Base-by-base conservation (phyloP, 1,140 invertebrate genomes). In the Drosophila teissieri region DNA sequence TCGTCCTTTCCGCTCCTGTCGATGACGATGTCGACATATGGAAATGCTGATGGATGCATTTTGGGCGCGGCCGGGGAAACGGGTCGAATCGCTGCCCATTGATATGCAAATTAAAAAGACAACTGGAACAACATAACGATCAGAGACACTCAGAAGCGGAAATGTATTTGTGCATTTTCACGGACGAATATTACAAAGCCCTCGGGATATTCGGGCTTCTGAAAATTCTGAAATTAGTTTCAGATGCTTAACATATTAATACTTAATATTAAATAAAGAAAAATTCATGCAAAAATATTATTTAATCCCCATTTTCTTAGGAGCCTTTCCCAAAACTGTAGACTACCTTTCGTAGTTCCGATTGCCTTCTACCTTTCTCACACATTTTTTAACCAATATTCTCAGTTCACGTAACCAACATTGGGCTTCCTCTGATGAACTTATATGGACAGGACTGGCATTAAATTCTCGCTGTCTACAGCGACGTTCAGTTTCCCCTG, bases 51-150 rank as follows among this genome's bases (percentile, higher is more conserved):
- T 83, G 83, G 48, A 83, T 83, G 84, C 67, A 46, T 34, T 40
- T 44, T 42, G 62, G 54, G 39, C 39, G 49, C 14, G 58, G 63
- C 67, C 75, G 57, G 77, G 57, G 58, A 40, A 58, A 36, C 46
- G 37, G 67, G 61, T 72, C 42, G 78, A 82, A 86, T 86, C 58
- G 45, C 64, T 75, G 74, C 64, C 79, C 83, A 88, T 86, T 86
- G 82, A 88, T 73, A 86, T 86, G 82, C 83, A 86, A 86, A 86
- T 86, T 78, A 79, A 64, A 51, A 55, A 76, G 80, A 64, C 78
- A 86, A 82, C 74, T 62, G 61, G 49, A 79, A 85, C 58, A 68
- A 57, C 49, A 70, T 45, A 57, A 70, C 46, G 48, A 61, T 22
- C 42, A 48, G 22, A 40, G 72, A 55, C 62, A 73, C 54, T 52